Evolutionary conservation across 1,140 invertebrate species (phyloP).

Genomic region (Sipha flava): DNA sequence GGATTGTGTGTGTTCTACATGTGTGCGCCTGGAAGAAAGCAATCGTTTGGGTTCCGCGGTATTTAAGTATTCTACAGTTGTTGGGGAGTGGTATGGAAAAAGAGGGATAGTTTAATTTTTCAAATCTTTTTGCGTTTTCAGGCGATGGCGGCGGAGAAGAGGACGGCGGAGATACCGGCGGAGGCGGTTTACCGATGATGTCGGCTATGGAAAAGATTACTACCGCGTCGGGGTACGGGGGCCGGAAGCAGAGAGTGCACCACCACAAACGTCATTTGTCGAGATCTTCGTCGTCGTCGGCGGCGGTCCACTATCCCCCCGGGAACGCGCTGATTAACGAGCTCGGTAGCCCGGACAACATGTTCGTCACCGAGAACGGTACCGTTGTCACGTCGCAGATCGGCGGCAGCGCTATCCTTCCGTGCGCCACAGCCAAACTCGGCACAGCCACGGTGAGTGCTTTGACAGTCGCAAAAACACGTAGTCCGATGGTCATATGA

Average conservation of each 20-base stretch:
- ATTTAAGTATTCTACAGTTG: no score
- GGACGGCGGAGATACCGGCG: background rate
- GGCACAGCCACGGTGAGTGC: constrained; percentile 16
- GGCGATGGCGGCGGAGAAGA: background rate
- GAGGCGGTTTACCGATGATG: no score
- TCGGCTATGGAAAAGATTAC: no score
- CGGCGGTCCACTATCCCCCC: background rate
- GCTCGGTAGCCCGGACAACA: constrained; percentile 5
- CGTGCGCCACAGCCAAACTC: constrained; percentile 47
- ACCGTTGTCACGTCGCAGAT: constrained; percentile 69
- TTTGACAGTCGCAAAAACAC: no score
- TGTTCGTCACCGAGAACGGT: constrained; percentile 69
- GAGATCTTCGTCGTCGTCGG: background rate
- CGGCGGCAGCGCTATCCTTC: constrained; percentile 67
- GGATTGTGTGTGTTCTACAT: no score
- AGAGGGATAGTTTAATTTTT: no score
- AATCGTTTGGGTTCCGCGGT: no score
- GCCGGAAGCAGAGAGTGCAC: background rate
- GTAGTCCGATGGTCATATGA: no score
- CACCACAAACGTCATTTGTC: constrained; percentile 27
- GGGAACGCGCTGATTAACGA: constrained; percentile 1
- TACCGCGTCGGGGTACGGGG: background rate
- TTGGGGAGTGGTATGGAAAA: no score
- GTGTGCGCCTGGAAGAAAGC: no score
- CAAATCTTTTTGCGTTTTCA: no score